Base-by-base conservation (phyloP, 1,140 invertebrate genomes). In the Magallana ariakensis region DNA sequence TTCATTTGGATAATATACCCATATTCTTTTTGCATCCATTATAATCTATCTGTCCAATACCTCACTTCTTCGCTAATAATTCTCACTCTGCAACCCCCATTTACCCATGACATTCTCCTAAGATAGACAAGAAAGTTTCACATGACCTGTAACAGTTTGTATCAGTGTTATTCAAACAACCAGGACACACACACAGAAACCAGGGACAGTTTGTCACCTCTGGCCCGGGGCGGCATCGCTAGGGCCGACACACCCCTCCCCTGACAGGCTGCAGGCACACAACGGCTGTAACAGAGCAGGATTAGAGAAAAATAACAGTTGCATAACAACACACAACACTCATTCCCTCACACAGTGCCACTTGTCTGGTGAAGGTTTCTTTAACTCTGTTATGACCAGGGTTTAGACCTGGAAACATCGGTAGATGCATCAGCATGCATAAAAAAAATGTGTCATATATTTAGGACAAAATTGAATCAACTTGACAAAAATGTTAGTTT, bases 371-470 rank as follows among this genome's bases (percentile, higher is more conserved):
- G 22, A 26, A 75, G 22, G 22, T 75, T 75, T 13, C 22, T 19
- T 75, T 75, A 75, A 46, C 13, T 26, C 66, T 26, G 66, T 75
- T 75, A 75, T 75, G 26, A 33, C 66, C 66, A 75, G 22, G 22
- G n/a, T 15, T 46, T 46, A 13, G 58, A 26, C 66, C 66, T 75
- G 66, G 33, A 75, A 33, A 75, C 8, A 75, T 46, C 33, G 22
- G 22, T 33, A 8, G 19, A 75, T 75, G 19, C 22, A 26, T 75
- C 33, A 26, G 22, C 66, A 75, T 75, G 66, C 66, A 46, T 46
- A 46, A 46, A 46, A 46, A 33, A 46, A 46, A 46, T 4, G 33
- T 4, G 33, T 46, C 3, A 46, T 46, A 4, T 46, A 46, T 46
- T 46, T 46, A 4, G 33, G 33, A 46, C 33, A 46, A 46, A 46